A percentile compares a stretch with the other conserved stretches of the same genome.
Conservation (phyloP, 2,888 invertebrate genomes). For the Drosophila kambysellisi region DNA sequence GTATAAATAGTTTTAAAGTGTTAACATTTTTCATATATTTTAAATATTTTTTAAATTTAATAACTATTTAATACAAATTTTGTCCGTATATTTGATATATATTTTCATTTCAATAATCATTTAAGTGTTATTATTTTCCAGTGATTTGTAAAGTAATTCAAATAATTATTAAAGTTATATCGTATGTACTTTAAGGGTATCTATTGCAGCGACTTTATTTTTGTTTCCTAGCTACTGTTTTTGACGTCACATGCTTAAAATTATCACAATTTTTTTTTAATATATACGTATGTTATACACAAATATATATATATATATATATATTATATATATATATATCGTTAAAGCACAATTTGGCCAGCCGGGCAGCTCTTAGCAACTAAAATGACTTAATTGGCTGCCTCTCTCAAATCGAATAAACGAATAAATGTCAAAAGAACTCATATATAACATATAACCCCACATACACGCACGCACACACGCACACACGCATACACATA, state of each 20-base stretch:
- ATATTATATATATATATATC: not conserved
- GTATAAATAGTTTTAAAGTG: not conserved
- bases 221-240: not conserved
- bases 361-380: slow-evolving; percentile 34
- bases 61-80: not conserved
- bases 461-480: not conserved
- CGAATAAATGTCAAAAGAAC: slow-evolving; percentile 45
- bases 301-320: not conserved
- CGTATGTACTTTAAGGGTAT: not conserved
- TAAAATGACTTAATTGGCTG: slow-evolving; percentile 4
- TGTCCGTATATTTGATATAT: not conserved
- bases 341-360: slow-evolving; percentile 7
- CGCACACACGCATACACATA: not conserved
- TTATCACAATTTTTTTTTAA: not conserved
- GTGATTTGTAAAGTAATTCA: too few relatives aligned
- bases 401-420: slow-evolving; percentile 35
- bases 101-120: not conserved
- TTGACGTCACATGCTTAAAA: slow-evolving; percentile 18
- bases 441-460: slow-evolving; percentile 37
- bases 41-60: not conserved
- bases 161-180: too few relatives aligned
- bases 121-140: not conserved
- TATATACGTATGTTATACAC: not conserved
- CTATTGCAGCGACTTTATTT: not conserved
- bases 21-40: not conserved